Evolutionary conservation across 2,888 invertebrate genomes (phyloP).

Genomic region (Drosophila bunnanda): DNA sequence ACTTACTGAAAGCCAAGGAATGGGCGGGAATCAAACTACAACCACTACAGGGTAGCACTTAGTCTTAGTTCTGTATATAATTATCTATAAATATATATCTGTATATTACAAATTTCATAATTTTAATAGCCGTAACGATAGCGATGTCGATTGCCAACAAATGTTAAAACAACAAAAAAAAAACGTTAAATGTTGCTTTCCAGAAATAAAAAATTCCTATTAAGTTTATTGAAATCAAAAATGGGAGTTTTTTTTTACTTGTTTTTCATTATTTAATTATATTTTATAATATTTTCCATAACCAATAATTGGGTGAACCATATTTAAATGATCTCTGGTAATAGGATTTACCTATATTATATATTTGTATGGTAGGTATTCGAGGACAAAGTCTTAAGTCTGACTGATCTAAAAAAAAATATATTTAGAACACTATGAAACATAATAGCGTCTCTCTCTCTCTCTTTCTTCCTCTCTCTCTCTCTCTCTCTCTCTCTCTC

Average conservation of each 20-base stretch:
- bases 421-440: too few relatives aligned
- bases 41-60: constrained; percentile 41
- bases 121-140: constrained; percentile 27
- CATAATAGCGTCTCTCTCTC: too few relatives aligned
- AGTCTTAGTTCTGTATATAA: constrained; percentile 25
- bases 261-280: too few relatives aligned
- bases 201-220: constrained; percentile 73
- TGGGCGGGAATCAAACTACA: constrained; percentile 35
- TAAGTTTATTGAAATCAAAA: constrained; percentile 41
- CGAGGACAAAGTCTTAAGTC: too few relatives aligned
- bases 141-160: constrained; percentile 27
- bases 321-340: too few relatives aligned
- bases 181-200: constrained; percentile 58
- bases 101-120: constrained; percentile 13
- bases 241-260: background rate
- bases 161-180: constrained; percentile 7
- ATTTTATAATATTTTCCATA: too few relatives aligned
- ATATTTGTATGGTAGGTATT: too few relatives aligned
- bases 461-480: too few relatives aligned
- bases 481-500: too few relatives aligned
- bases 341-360: too few relatives aligned
- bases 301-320: too few relatives aligned
- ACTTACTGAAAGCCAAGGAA: constrained; percentile 14
- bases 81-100: constrained; percentile 30
- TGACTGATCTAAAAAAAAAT: too few relatives aligned